These are phyloP conservation scores for Drosophila kuntzei DNA, from an alignment of 2,888 invertebrate species.

Conservation along the genomic window DNA sequence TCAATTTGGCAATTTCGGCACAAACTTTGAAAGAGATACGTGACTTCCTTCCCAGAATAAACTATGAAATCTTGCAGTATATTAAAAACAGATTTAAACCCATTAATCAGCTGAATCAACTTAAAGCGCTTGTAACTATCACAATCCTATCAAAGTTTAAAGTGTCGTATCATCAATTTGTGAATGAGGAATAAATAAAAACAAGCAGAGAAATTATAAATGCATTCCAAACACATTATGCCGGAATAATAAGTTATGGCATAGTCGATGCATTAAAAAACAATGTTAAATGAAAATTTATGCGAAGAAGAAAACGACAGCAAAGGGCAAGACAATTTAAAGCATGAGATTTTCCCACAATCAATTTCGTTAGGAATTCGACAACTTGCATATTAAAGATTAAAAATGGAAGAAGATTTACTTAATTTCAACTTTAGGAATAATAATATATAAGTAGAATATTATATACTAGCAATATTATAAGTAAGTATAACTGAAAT, in stretches of 20 bases:
- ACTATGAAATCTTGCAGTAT: background rate
- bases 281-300: constrained; percentile 46
- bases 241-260: constrained; percentile 30
- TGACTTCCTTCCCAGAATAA: background rate
- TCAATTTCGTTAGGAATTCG: constrained; percentile 11
- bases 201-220: constrained; percentile 24
- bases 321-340: constrained; percentile 6
- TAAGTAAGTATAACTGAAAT: too few relatives aligned
- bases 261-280: constrained; percentile 42
- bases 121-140: constrained; percentile 10
- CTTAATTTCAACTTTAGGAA: too few relatives aligned
- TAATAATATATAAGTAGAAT: too few relatives aligned
- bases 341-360: constrained; percentile 20
- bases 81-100: constrained; percentile 4
- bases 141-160: constrained; percentile 12
- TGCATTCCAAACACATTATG: constrained; percentile 40
- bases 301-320: constrained; percentile 10
- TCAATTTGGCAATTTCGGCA: constrained; percentile 1
- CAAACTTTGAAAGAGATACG: background rate
- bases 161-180: constrained; percentile 18
- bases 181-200: background rate
- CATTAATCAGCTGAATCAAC: constrained; percentile 10
- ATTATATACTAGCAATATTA: too few relatives aligned
- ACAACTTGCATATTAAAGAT: too few relatives aligned
- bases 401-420: too few relatives aligned